These are phyloP conservation scores for Chiloscyllium plagiosum DNA, from an alignment of 2,113 vertebrate species.

Conservation along the genomic window DNA sequence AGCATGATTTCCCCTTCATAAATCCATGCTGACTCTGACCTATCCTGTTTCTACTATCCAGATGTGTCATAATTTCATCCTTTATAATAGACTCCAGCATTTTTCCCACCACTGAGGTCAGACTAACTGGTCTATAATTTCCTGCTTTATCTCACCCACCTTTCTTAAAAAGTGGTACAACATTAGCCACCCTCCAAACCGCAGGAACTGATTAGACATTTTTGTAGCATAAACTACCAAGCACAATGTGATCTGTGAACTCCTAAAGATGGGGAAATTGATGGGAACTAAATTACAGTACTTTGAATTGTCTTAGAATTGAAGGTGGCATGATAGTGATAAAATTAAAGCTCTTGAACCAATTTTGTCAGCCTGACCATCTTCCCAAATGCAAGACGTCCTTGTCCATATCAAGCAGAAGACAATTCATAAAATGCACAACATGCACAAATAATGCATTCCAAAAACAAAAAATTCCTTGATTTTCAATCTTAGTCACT, in stretches of 20 bases:
- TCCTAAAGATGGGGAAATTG: slow-evolving; percentile 34
- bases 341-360: not conserved
- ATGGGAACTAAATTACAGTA: slow-evolving; percentile 39
- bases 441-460: not conserved
- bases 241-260: not conserved
- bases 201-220: too few species aligned
- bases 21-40: too few species aligned
- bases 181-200: too few species aligned
- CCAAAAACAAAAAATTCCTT: not conserved
- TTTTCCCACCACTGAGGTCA: too few species aligned
- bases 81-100: too few species aligned
- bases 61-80: too few species aligned
- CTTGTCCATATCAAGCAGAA: not conserved
- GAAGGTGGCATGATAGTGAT: slow-evolving; percentile 37
- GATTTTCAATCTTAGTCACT: too few species aligned
- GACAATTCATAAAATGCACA: not conserved
- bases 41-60: too few species aligned
- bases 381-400: not conserved
- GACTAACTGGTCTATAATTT: too few species aligned
- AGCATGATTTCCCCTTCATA: too few species aligned
- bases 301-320: slow-evolving; percentile 38
- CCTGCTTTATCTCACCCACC: too few species aligned
- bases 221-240: not conserved
- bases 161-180: too few species aligned
- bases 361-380: not conserved